Evolutionary conservation across 2,888 invertebrate genomes (phyloP).

Genomic region (Patella depressa): DNA sequence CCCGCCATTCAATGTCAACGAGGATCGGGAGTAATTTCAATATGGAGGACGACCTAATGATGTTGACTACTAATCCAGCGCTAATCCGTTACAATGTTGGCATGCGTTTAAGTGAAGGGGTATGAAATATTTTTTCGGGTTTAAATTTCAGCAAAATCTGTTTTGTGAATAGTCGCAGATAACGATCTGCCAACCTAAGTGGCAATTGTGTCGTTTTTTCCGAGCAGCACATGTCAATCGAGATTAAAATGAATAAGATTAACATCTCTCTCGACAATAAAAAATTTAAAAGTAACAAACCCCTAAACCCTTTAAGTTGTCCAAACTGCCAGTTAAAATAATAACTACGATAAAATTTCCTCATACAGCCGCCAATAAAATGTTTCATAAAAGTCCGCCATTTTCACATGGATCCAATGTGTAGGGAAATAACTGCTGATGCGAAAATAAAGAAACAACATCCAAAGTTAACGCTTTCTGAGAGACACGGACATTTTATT

Average conservation of each 20-base stretch:
- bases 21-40: neutral
- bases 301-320: neutral
- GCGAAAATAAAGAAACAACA: no score
- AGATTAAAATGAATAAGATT: neutral
- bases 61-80: neutral
- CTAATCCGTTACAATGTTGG: constrained; percentile 12
- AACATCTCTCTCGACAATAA: constrained; percentile 1
- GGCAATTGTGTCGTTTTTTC: constrained; percentile 6
- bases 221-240: constrained; percentile 4
- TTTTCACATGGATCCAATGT: no score
- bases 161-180: neutral
- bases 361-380: neutral
- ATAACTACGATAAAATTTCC: neutral
- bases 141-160: constrained; percentile 1
- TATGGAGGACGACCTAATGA: neutral
- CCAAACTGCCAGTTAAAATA: neutral
- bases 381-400: no score
- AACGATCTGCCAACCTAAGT: neutral
- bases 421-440: no score
- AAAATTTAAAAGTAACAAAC: neutral
- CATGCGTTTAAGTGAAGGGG: constrained; percentile 9
- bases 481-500: no score
- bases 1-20: neutral
- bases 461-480: no score
- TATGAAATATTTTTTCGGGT: constrained; percentile 9